Conservation (phyloP, 1,140 invertebrate genomes). For the Anthonomus grandis region DNA sequence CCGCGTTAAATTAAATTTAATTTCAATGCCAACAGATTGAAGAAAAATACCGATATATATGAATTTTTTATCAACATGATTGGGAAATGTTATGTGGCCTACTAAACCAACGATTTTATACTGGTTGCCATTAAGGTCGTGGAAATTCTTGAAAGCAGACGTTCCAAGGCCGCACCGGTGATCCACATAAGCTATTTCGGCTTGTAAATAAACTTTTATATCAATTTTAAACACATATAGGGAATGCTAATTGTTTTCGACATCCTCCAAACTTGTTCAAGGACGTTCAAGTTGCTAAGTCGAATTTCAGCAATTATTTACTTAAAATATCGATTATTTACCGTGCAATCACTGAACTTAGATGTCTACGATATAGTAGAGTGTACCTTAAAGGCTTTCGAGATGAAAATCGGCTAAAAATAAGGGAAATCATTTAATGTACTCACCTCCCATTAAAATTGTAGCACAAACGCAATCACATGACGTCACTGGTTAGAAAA, state of each 20-base stretch:
- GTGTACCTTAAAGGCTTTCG: too few species aligned
- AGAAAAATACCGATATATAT: too few species aligned
- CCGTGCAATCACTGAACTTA: constrained; percentile 26
- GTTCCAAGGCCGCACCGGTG: constrained; percentile 20
- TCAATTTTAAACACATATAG: constrained; percentile 17
- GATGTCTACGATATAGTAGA: too few species aligned
- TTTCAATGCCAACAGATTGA: constrained; percentile 34
- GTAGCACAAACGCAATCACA: constrained; percentile 37
- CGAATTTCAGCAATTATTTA: constrained; percentile 25
- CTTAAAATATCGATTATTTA: constrained; percentile 21
- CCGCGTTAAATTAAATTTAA: too few species aligned
- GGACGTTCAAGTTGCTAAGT: constrained; percentile 32
- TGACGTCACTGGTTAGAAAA: constrained; percentile 37
- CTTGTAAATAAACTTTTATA: constrained; percentile 13
- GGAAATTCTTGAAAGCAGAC: constrained; percentile 24
- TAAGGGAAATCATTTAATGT: constrained; percentile 2
- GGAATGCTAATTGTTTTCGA: constrained; percentile 18
- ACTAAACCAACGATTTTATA: too few species aligned
- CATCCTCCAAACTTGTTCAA: constrained; percentile 35
- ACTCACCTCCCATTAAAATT: constrained; percentile 36
- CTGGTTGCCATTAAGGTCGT: too few species aligned
- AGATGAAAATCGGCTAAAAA: too few species aligned
- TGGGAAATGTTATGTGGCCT: constrained; percentile 34
- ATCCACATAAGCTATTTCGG: constrained; percentile 14
- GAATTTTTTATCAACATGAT: too few species aligned